These are phyloP conservation scores for Eupsilia transversa DNA, from an alignment of 2,888 invertebrate species.

Conservation along the genomic window DNA sequence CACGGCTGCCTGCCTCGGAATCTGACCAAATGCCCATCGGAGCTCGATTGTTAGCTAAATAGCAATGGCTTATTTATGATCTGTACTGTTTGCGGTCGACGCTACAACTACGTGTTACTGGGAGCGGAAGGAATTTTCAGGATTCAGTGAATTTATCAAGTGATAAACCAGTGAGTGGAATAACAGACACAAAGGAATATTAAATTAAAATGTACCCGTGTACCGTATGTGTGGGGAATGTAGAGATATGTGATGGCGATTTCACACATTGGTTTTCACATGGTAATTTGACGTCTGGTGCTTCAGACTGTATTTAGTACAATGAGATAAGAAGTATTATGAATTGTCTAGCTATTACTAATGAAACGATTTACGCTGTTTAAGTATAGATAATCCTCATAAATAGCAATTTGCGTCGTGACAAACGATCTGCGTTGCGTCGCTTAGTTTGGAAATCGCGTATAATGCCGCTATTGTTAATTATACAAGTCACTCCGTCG, in stretches of 20 bases:
- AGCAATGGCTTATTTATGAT: constrained; percentile 87
- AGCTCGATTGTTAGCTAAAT: constrained; percentile 88
- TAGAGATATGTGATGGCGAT: constrained; percentile 10
- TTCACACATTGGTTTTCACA: constrained; percentile 22
- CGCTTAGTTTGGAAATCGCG: constrained; percentile 89
- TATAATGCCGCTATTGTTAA: constrained; percentile 89
- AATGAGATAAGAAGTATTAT: constrained; percentile 58
- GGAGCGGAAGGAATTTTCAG: constrained; percentile 71
- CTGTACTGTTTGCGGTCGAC: constrained; percentile 74
- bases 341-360: constrained; percentile 61
- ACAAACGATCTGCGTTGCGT: constrained; percentile 85
- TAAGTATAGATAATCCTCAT: constrained; percentile 87
- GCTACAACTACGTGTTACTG: constrained; percentile 73
- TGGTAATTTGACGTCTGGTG: constrained; percentile 3
- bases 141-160: constrained; percentile 62
- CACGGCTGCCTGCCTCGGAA: constrained; percentile 86
- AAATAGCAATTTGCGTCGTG: constrained; percentile 89
- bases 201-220: constrained; percentile 27
- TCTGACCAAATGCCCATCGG: constrained; percentile 90
- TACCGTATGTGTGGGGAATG: background rate
- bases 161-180: constrained; percentile 56
- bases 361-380: constrained; percentile 76
- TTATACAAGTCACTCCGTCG: constrained; percentile 88
- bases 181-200: constrained; percentile 56
- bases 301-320: constrained; percentile 20